Base-by-base conservation (phyloP, 2,113 vertebrate genomes). In the Gymnorhina tibicen region DNA sequence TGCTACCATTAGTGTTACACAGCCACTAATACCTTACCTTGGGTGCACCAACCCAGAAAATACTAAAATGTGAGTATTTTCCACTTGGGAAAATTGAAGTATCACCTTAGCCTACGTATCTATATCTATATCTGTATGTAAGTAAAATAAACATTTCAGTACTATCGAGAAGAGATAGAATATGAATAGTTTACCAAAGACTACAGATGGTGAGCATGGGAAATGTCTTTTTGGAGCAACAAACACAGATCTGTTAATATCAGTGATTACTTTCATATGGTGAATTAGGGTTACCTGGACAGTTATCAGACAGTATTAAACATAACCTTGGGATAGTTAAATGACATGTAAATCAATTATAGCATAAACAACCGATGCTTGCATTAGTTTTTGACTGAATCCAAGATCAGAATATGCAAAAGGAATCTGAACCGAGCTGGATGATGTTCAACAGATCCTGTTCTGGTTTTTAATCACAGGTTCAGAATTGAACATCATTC, bases 11-110 rank as follows among this genome's bases (percentile, higher is more conserved):
- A 87, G 35, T 88, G 67, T 91, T 89, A 94, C 37, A 56, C 47
- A 80, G 85, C 78, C 32, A 52, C 79, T 95, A 91, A 85, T 62
- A 67, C 32, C 39, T 91, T 91, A 92, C 26, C 53, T 56, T 84
- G 86, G 63, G 64, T 93, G 63, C 33, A 42, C 59, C 84, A 67
- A 86, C 80, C 95, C 49, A 89, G 59, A 88, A 93, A 97, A 97
- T 75, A 89, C 63, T 94, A 72, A 96, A 95, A 87, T 87, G 64
- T 93, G 97, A 94, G 32, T 90, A 39, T 90, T 97, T 97, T 70
- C 62, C 96, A 41, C 74, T 91, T 91, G 67, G 53, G 87, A 89
- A 92, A 95, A 63, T 50, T 85, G 68, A 85, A 41, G 55, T 78
- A 94, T 69, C 87, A 78, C 74, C 77, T 93, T 70, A 52, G 26